These are phyloP conservation scores for Amorpha juglandis DNA, from an alignment of 2,888 invertebrate species.

Conservation along the genomic window DNA sequence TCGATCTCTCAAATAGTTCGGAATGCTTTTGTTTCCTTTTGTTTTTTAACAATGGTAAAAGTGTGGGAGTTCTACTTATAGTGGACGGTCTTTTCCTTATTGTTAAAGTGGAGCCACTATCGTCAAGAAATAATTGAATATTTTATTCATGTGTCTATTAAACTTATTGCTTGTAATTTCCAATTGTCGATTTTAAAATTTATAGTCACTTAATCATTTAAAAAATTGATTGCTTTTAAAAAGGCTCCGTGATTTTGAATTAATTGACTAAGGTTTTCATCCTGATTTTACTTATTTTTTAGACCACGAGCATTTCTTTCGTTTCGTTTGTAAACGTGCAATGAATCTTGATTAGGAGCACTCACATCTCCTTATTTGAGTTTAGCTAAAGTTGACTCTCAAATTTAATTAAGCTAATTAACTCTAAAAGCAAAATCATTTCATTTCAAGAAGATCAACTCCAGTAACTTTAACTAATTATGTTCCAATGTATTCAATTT, in stretches of 20 bases:
- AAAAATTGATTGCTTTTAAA: too few species aligned
- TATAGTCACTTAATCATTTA: too few species aligned
- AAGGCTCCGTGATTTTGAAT: too few species aligned
- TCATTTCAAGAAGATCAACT: not conserved
- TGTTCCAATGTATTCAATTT: too few species aligned
- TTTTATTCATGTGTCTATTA: too few species aligned
- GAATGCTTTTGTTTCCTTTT: conserved; percentile 10
- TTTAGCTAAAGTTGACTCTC: not conserved
- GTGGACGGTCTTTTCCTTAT: not conserved
- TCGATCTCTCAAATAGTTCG: conserved; percentile 17
- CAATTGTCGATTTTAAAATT: too few species aligned
- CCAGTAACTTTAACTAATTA: not conserved
- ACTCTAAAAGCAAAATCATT: not conserved
- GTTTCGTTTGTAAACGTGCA: not conserved
- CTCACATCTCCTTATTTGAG: not conserved
- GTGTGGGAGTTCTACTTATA: not conserved
- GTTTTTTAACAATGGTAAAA: conserved; percentile 6
- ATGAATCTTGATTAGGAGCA: not conserved
- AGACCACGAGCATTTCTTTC: too few species aligned
- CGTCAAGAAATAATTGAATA: too few species aligned
- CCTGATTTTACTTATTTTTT: too few species aligned
- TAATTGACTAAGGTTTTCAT: too few species aligned
- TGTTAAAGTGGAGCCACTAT: too few species aligned
- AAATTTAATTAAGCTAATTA: not conserved
- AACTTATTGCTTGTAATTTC: too few species aligned